Conservation (phyloP, 1,140 invertebrate genomes). For the Bicyclus anynana region DNA sequence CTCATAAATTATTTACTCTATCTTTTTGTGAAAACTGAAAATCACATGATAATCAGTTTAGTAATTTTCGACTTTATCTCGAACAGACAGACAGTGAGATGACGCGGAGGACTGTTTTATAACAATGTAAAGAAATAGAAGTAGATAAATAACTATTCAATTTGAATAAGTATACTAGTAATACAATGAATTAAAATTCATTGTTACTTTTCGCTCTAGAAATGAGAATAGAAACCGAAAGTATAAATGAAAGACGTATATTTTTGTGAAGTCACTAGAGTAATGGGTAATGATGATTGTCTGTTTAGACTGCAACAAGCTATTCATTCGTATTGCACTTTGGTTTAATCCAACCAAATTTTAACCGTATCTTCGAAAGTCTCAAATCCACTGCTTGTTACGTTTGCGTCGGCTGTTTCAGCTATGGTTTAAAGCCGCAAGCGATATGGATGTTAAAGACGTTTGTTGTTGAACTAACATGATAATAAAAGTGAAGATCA, state of each 20-base stretch:
- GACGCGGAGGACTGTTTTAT: too few species aligned
- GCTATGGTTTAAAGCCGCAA: neutral
- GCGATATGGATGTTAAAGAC: neutral
- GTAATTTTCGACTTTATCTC: too few species aligned
- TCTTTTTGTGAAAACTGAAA: too few species aligned
- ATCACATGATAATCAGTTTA: too few species aligned
- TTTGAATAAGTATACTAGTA: too few species aligned
- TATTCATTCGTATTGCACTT: constrained; percentile 32
- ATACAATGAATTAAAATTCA: neutral
- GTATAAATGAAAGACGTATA: constrained; percentile 52
- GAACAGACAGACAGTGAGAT: too few species aligned
- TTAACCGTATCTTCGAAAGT: neutral
- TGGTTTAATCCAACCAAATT: neutral
- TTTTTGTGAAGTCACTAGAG: constrained; percentile 68
- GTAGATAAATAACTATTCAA: too few species aligned
- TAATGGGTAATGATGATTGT: constrained; percentile 62
- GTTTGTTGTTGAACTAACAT: neutral
- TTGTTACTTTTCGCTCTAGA: neutral
- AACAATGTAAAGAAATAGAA: too few species aligned
- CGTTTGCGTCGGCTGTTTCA: neutral
- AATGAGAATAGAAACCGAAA: constrained; percentile 53
- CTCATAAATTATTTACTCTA: too few species aligned
- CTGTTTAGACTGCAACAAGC: constrained; percentile 39
- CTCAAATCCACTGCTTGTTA: constrained; percentile 31
- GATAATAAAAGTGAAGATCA: constrained; percentile 47